Base-by-base conservation (phyloP, 2,113 vertebrate genomes). In the Cervus canadensis region DNA sequence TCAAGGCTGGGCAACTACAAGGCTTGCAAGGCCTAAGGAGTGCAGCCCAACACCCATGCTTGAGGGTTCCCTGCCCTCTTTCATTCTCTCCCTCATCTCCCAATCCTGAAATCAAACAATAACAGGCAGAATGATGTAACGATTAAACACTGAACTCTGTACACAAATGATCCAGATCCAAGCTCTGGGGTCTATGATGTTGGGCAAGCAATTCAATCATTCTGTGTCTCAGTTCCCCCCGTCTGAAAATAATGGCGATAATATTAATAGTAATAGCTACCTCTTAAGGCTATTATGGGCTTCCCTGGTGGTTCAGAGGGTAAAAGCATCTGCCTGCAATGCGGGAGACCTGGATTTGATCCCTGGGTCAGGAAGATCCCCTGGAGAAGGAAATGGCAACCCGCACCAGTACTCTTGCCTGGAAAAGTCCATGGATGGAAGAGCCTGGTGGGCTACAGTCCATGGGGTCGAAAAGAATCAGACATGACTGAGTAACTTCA, bases 291-390 rank as follows among this genome's bases (percentile, higher is more conserved):
- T 62, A 8, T 23, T 91, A 16, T 86, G 19, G 67, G 67, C 19
- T 74, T 74, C 36, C 9, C 36, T 74, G 36, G 19, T 74, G n/a
- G 10, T 40, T 36, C 36, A 74, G 19, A 23, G 1, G 23, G n/a
- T 71, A 71, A 71, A 71, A 40, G n/a, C n/a, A 71, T 71, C 19
- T 23, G n/a, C 67, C 67, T 40, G n/a, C n/a, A 71, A 71, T 71
- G 67, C 0, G 0, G n/a, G n/a, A 40, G 67, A 40, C n/a, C 64
- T 0, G 0, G n/a, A 71, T 71, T 71, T 10, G 0, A 40, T 40
- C 67, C 36, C 36, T 40, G 67, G 67, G 67, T 40, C 36, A 25
- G 67, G n/a, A 74, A 74, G 67, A 40, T 74, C 19, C 67, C 67
- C 67, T 40, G n/a, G 36, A 40, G 36, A 74, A 74, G 67, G 36